Conservation (phyloP, 2,888 invertebrate species). For the Salpingus planirostris region DNA sequence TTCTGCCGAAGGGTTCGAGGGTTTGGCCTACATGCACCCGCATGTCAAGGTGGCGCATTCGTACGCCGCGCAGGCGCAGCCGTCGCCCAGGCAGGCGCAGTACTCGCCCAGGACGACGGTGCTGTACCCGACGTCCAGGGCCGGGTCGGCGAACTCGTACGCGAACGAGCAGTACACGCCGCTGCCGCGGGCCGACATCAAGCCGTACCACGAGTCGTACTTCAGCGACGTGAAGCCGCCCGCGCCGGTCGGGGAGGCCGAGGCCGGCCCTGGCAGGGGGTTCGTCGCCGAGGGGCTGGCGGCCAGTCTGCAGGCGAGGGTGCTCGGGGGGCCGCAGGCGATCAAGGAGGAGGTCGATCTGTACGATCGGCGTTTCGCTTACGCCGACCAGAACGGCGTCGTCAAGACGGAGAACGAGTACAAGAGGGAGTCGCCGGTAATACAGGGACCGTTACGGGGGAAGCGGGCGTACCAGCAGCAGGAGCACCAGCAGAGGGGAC, state of each 20-base stretch:
- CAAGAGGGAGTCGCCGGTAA: constrained; percentile 47
- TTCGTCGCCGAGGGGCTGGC: constrained; percentile 60
- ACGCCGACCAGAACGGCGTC: constrained; percentile 8
- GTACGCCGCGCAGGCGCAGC: constrained; percentile 27
- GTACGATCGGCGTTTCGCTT: constrained; percentile 12
- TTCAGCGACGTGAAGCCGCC: constrained; percentile 54
- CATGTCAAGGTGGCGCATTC: constrained; percentile 28
- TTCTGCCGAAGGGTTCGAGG: constrained; percentile 42
- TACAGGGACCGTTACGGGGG: constrained; percentile 43
- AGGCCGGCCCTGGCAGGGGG: constrained; percentile 21
- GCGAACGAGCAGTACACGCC: constrained; percentile 45
- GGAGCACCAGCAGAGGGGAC: no score
- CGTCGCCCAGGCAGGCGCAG: constrained; percentile 29
- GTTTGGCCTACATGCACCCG: constrained; percentile 36
- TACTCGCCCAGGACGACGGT: constrained; percentile 37
- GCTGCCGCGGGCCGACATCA: constrained; percentile 60
- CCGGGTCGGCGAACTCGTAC: constrained; percentile 20
- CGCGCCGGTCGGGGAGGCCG: constrained; percentile 22
- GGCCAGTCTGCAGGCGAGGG: constrained; percentile 72
- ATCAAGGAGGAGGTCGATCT: constrained; percentile 39
- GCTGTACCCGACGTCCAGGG: constrained; percentile 20
- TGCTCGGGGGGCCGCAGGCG: constrained; percentile 44
- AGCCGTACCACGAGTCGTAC: constrained; percentile 63
- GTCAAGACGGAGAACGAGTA: constrained; percentile 33
- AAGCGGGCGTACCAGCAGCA: constrained; percentile 27